Percentiles rank a stretch among this genome's conserved stretches.
Evolutionary conservation across 30 jellyfish, hydroid and myxozoan species (phyloP).

Genomic region (Rhopilema esculentum): DNA sequence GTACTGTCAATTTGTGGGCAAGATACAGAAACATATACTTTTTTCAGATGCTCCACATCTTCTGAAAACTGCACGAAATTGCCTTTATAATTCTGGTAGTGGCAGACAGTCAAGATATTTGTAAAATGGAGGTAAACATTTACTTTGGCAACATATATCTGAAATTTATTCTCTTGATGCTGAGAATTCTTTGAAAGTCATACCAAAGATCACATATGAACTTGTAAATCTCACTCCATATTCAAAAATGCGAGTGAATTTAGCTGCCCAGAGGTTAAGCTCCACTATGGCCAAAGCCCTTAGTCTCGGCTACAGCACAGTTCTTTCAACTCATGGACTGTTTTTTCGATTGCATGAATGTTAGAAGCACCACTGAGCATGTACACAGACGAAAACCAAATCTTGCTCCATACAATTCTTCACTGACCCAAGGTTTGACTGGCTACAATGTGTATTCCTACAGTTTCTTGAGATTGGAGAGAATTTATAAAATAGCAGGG

Average conservation of each 20-base stretch:
- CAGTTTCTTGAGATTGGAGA: slow-evolving; percentile 32
- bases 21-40: slow-evolving; percentile 45
- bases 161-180: slow-evolving; percentile 38
- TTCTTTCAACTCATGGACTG: slow-evolving; percentile 61
- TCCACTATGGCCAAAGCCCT: slow-evolving; percentile 48
- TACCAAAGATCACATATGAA: slow-evolving; percentile 41
- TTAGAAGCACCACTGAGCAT: slow-evolving; percentile 49
- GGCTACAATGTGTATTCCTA: slow-evolving; percentile 46
- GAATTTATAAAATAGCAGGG: slow-evolving; percentile 21
- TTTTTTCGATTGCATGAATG: slow-evolving; percentile 74
- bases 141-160: slow-evolving; percentile 65
- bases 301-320: slow-evolving; percentile 53
- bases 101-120: not conserved
- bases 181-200: slow-evolving; percentile 32
- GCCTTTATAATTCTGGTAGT: slow-evolving; percentile 26
- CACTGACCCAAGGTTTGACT: slow-evolving; percentile 46
- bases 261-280: slow-evolving; percentile 60
- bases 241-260: slow-evolving; percentile 45
- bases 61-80: slow-evolving; percentile 50
- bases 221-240: slow-evolving; percentile 39
- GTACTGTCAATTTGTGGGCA: slow-evolving; percentile 17
- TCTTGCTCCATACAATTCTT: slow-evolving; percentile 52
- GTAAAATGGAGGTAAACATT: slow-evolving; percentile 43
- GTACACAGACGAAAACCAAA: slow-evolving; percentile 35
- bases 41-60: slow-evolving; percentile 55